Percentiles rank a stretch among this genome's conserved stretches.
These are phyloP conservation scores for Megaceryle torquata DNA, from an alignment of 2,113 vertebrate species.

Conservation along the genomic window DNA sequence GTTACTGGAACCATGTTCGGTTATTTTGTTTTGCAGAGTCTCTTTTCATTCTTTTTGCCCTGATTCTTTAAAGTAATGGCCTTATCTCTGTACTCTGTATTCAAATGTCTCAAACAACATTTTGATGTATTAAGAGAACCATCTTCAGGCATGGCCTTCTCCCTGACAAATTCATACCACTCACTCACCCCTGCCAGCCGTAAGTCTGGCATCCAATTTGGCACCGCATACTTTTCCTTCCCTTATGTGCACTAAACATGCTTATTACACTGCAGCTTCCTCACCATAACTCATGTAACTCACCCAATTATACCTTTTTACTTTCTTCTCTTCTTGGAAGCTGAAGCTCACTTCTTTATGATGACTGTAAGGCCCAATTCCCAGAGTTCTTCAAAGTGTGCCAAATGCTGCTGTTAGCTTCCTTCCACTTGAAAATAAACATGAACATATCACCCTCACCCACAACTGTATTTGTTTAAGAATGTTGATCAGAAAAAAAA, in stretches of 20 bases:
- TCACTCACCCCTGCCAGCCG: background rate
- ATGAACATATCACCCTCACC: background rate
- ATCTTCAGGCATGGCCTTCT: background rate
- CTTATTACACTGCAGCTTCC: background rate
- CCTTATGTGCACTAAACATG: background rate
- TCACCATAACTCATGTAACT: background rate
- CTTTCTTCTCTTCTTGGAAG: constrained; percentile 16
- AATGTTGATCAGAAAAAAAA: background rate
- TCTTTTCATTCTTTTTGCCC: background rate
- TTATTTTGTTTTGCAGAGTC: background rate
- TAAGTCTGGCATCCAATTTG: background rate
- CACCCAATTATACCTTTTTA: background rate
- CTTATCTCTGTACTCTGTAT: background rate
- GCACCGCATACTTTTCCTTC: background rate
- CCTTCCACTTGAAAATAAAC: constrained; percentile 16
- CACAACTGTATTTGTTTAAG: background rate
- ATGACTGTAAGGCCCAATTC: background rate
- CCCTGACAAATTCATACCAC: background rate
- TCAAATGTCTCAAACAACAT: background rate
- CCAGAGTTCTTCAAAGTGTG: background rate
- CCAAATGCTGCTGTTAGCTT: background rate
- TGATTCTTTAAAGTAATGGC: background rate
- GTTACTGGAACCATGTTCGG: background rate
- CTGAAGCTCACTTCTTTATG: background rate
- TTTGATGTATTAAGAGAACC: background rate